Base-by-base conservation (phyloP, 2,888 invertebrate species). In the Neria commutata region DNA sequence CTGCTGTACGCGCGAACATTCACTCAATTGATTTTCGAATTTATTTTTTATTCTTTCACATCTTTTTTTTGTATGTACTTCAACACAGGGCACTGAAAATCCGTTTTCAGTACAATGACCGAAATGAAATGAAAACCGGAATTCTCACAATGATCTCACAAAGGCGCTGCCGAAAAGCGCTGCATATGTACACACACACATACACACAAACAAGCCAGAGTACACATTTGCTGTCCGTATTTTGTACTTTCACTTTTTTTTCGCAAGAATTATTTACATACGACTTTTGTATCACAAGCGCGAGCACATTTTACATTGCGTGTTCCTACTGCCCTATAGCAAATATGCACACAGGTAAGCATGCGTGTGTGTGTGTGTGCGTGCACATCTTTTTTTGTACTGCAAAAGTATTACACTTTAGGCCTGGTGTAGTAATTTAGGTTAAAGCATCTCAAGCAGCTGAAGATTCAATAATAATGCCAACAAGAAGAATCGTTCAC, bases 101-200 rank as follows among this genome's bases (percentile, higher is more conserved):
- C 48, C 29, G 63, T 67, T 64, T 69, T 66, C 70, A 64, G 74
- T 71, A 72, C 76, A 75, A 72, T 72, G 73, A 76, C 75, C 73
- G 72, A 75, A 70, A 69, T 65, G 51, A 51, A 42, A 47, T 25
- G 19, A 54, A 53, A 48, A 49, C 59, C 21, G 45, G 45, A 56
- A 54, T 54, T 48, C 54, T 56, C 58, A 63, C 53, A 56, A 58
- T 47, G 63, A 65, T 62, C 59, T 61, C 64, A 67, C 70, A 68
- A 59, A 67, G 67, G 74, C 72, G 71, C 72, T 74, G 64, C 67
- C 70, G 67, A 54, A 58, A 37, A 57, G 46, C 50, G 24, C 50
- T 45, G 8, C 24, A 48, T 25, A 23, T 26, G 10, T 26, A 48
- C 49, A 17, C 29, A 45, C 45, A 21, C 26, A 26, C 17, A 45